Percentiles rank a stretch among this genome's conserved stretches.
phyloP scores from a whole-genome alignment of 2,113 vertebrate genomes.

The Ceratotherium simum region DNA sequence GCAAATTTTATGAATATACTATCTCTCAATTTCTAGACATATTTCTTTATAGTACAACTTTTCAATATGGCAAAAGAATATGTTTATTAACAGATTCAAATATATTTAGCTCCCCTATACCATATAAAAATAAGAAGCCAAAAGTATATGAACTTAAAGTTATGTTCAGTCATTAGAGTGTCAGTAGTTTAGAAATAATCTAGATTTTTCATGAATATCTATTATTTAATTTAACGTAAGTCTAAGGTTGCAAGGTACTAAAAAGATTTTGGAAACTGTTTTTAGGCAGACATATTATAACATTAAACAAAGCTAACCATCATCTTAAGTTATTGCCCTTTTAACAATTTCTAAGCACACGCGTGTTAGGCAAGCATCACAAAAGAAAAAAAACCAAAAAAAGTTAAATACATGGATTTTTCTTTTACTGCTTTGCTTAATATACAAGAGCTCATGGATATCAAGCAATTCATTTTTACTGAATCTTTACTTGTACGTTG shows the following conservation, averaged over 20 bases:
- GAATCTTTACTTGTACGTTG: neutral
- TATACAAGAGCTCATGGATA: neutral
- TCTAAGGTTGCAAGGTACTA: neutral
- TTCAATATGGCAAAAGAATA: neutral
- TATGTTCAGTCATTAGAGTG: neutral
- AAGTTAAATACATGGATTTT: neutral
- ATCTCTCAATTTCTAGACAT: neutral
- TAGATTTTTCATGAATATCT: neutral
- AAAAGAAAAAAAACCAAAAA: conserved; percentile 44
- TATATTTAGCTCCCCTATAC: neutral
- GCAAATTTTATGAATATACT: neutral
- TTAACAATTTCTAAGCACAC: neutral
- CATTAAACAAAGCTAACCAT: neutral
- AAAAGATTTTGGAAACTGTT: neutral
- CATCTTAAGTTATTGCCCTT: neutral
- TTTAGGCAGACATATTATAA: neutral
- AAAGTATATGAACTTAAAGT: neutral
- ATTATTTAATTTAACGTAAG: neutral
- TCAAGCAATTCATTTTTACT: neutral
- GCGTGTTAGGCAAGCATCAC: neutral
- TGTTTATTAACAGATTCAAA: neutral
- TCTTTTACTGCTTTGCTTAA: neutral
- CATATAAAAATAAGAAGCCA: neutral
- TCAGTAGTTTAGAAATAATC: neutral
- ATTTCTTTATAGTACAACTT: neutral